Evolutionary conservation across 2,888 invertebrate genomes (phyloP).

Genomic region (Heliconius charithonia): DNA sequence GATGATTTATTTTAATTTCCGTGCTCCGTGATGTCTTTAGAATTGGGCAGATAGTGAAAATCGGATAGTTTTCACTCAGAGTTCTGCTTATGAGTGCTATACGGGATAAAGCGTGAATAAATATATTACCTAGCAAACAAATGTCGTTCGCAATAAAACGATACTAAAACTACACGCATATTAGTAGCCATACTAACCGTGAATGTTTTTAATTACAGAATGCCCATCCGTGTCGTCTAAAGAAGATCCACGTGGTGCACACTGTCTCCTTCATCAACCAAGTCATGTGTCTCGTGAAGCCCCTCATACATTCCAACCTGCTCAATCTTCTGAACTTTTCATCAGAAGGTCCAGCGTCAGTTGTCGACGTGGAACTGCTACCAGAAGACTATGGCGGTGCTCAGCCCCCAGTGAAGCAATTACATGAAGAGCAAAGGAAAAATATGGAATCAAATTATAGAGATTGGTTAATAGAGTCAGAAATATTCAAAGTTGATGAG

Average conservation of each 20-base stretch:
- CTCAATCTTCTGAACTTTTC: constrained; percentile 84
- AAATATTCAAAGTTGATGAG: constrained; percentile 80
- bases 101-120: not conserved
- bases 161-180: not conserved
- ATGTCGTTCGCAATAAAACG: not conserved
- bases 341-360: constrained; percentile 77
- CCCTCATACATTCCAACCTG: constrained; percentile 85
- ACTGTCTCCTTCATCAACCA: constrained; percentile 87
- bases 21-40: not conserved
- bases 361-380: constrained; percentile 73
- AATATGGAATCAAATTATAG: constrained; percentile 84
- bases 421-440: constrained; percentile 83
- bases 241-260: constrained; percentile 86
- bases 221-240: constrained; percentile 86
- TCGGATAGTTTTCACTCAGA: too few relatives aligned
- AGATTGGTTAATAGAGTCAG: constrained; percentile 85
- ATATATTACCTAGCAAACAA: not conserved
- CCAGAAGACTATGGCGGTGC: constrained; percentile 86
- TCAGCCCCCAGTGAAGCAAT: constrained; percentile 75
- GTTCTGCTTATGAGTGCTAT: too few relatives aligned
- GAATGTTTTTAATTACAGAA: constrained; percentile 76
- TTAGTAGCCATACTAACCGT: not conserved
- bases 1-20: not conserved
- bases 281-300: constrained; percentile 86
- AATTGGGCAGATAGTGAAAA: too few relatives aligned